Base-by-base conservation (phyloP, 2,888 invertebrate genomes). In the Scrobipalpa atriplicella region DNA sequence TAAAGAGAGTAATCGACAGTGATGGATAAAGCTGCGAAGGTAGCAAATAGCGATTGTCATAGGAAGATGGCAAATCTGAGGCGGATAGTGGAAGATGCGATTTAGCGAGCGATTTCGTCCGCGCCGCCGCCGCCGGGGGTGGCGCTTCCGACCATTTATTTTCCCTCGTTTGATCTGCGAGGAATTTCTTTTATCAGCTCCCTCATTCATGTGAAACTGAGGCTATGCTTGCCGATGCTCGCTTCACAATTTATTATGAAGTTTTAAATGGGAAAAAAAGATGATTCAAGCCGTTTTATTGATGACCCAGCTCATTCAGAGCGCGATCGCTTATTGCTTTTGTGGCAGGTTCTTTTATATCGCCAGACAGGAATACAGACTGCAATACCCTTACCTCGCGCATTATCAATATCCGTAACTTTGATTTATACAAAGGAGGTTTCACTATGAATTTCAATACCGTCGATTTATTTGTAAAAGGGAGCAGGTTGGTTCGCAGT, bases 1-100 rank as follows among this genome's bases (percentile, higher is more conserved):
- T 18, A 10, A 58, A 63, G 18, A 47, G 54, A 39, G 38, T 38
- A 52, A 19, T 70, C 75, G 86, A 85, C 87, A 84, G 77, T 85
- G 87, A 87, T 76, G 82, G 81, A 86, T 78, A 76, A 73, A 78
- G 75, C 74, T 70, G 82, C 75, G 72, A 69, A 73, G 77, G 75
- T 77, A 75, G 78, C 79, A 80, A 79, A 84, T 86, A 84, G 84
- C 82, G 79, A 84, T 84, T 84, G 86, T 87, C 86, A 85, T 84
- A 80, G 74, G 74, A 76, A 78, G 73, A 77, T 76, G 78, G 79
- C 77, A 75, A 77, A 69, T 72, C 71, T 72, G 64, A 68, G 69
- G 77, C 77, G 76, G 73, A 74, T 75, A 74, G 72, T 76, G 75
- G 72, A 70, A 76, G 73, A 78, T 77, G 74, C 76, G 78, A 81